Conservation (phyloP, 1,140 invertebrate species). For the Zaprionus davidi region DNA sequence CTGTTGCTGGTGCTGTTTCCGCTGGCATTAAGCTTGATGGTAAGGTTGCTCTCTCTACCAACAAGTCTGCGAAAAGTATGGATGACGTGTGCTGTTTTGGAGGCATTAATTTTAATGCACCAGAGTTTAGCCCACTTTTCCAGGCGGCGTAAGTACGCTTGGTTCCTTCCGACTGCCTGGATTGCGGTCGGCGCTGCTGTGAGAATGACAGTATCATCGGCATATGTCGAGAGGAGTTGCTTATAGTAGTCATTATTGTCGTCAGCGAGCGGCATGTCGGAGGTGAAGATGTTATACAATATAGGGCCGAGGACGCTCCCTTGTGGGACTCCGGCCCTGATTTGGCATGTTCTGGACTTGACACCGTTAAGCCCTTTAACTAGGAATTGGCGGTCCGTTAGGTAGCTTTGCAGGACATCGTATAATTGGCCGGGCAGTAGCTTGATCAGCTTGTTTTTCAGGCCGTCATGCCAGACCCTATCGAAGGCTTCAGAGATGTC, state of each 20-base stretch:
- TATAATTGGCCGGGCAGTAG: not conserved
- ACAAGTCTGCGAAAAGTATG: not conserved
- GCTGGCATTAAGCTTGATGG: too few species aligned
- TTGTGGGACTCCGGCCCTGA: too few species aligned
- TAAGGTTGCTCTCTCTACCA: not conserved
- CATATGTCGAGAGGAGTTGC: slow-evolving; percentile 7
- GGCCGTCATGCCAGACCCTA: not conserved
- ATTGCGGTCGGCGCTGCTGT: too few species aligned
- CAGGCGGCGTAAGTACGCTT: too few species aligned
- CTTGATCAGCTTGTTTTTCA: not conserved
- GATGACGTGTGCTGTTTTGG: slow-evolving; percentile 1
- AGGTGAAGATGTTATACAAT: slow-evolving; percentile 6
- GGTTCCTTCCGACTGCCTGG: too few species aligned
- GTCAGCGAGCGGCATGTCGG: slow-evolving; percentile 6
- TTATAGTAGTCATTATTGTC: not conserved
- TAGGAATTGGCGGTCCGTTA: not conserved
- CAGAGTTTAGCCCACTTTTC: not conserved
- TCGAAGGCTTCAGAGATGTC: slow-evolving; percentile 18
- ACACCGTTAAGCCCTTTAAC: not conserved
- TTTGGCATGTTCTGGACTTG: not conserved
- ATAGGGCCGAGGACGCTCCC: slow-evolving; percentile 14
- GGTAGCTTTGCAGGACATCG: not conserved
- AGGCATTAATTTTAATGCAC: slow-evolving; percentile 1
- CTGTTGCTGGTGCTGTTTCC: not conserved
- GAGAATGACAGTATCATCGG: slow-evolving; percentile 26